phyloP scores from a whole-genome alignment of 2,888 invertebrate species.

The Gymnosoma rotundatum region DNA sequence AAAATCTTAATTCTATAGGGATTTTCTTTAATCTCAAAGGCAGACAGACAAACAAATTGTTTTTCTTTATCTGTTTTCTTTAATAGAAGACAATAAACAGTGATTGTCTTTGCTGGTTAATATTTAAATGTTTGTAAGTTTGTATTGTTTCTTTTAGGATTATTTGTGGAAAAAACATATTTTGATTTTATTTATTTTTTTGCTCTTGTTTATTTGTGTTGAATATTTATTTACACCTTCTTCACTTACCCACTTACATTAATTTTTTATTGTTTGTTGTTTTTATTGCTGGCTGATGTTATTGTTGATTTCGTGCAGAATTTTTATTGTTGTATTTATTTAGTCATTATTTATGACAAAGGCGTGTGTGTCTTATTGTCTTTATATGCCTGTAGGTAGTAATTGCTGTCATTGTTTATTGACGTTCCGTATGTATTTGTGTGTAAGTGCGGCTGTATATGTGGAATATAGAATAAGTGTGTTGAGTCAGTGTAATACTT shows the following conservation, averaged over 20 bases:
- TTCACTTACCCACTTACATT: not conserved
- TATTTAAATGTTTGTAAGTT: conserved; percentile 12
- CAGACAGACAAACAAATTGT: conserved; percentile 51
- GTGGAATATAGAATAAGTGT: not conserved
- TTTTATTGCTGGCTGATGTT: not conserved
- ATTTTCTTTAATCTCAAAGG: conserved; percentile 50
- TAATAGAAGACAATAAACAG: conserved; percentile 49
- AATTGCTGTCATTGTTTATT: conserved; percentile 55
- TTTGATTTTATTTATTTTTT: conserved; percentile 37
- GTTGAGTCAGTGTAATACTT: conserved; percentile 5
- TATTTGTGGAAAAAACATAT: conserved; percentile 36
- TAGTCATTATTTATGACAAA: conserved; percentile 54
- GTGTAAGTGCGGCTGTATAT: not conserved
- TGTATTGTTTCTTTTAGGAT: conserved; percentile 10
- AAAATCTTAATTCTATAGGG: conserved; percentile 21
- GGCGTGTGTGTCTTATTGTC: conserved; percentile 50
- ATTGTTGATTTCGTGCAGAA: conserved; percentile 34
- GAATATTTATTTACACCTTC: not conserved
- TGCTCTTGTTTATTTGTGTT: not conserved
- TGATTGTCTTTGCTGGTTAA: conserved; percentile 39
- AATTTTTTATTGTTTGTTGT: not conserved
- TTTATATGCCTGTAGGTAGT: conserved; percentile 37
- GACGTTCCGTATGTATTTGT: conserved; percentile 6
- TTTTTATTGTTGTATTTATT: conserved; percentile 48
- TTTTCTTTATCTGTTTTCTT: conserved; percentile 41